Conservation (phyloP, 2,113 vertebrate genomes). For the Microtus pennsylvanicus region DNA sequence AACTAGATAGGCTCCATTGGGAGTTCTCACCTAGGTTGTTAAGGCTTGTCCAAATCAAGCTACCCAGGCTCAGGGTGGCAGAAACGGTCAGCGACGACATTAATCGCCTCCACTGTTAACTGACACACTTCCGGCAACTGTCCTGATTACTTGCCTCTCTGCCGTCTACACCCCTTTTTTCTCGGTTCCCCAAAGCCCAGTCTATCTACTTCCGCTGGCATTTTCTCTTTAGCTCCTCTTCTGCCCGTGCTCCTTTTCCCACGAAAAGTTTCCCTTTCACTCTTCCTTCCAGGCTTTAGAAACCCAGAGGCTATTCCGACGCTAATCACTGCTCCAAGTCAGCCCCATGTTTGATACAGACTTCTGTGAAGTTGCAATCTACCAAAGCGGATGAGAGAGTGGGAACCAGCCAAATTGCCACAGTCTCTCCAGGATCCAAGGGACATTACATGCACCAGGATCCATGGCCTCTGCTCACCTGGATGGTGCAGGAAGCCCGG, state of each 20-base stretch:
- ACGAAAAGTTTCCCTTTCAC: neutral
- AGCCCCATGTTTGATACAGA: fast-evolving
- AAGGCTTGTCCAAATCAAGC: neutral
- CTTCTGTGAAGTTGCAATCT: neutral
- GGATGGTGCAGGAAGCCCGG: neutral
- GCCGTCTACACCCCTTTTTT: neutral
- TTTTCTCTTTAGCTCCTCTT: neutral
- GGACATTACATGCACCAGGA: neutral
- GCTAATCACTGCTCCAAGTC: neutral
- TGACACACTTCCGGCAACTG: neutral
- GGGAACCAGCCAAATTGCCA: neutral
- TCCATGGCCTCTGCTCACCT: neutral
- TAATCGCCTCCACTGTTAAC: neutral
- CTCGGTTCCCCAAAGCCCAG: neutral
- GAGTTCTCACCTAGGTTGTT: neutral
- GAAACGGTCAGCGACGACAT: neutral
- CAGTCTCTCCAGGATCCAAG: neutral
- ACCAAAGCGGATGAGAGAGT: fast-evolving
- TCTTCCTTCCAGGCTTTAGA: neutral
- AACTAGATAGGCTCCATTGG: neutral
- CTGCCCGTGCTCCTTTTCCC: neutral
- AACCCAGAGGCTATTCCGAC: neutral
- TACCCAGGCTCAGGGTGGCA: neutral
- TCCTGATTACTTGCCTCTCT: neutral
- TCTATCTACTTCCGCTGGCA: neutral